These are phyloP conservation scores for Lophotis ruficrista DNA, from an alignment of 2,113 vertebrate species.

Conservation along the genomic window DNA sequence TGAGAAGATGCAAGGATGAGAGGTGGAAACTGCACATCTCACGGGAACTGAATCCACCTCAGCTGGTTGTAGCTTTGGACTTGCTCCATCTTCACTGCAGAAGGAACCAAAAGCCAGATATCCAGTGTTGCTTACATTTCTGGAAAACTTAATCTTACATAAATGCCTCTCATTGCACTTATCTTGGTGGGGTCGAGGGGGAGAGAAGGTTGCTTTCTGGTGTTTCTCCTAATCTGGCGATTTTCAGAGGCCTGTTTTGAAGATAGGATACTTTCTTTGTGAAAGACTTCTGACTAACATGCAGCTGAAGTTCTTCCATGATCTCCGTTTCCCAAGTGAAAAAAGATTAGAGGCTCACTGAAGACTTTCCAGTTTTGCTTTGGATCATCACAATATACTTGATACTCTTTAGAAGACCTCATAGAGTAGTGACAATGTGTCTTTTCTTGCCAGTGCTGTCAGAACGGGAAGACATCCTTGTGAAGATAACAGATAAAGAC, in stretches of 20 bases:
- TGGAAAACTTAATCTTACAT: not conserved
- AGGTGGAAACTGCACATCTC: not conserved
- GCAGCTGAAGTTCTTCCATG: not conserved
- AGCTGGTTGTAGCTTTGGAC: not conserved
- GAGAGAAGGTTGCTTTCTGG: not conserved
- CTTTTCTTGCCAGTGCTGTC: not conserved
- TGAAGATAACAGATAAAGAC: not conserved
- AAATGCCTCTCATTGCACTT: not conserved
- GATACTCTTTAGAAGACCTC: not conserved
- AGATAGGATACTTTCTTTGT: not conserved
- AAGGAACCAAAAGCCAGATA: not conserved
- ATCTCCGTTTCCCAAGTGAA: not conserved
- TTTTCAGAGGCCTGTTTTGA: not conserved
- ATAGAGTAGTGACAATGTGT: not conserved
- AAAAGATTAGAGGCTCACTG: fast-evolving
- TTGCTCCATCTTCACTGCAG: not conserved
- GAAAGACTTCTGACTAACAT: not conserved
- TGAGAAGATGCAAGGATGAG: not conserved
- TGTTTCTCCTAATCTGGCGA: not conserved
- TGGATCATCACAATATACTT: not conserved
- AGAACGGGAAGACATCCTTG: not conserved
- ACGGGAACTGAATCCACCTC: not conserved
- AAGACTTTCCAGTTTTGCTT: not conserved
- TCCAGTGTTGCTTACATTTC: not conserved
- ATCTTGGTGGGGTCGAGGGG: fast-evolving